Evolutionary conservation across 2,888 invertebrate genomes (phyloP), one percentile per base, ranked within the genome.

Genomic region (Lasioglossum calceatum): DNA sequence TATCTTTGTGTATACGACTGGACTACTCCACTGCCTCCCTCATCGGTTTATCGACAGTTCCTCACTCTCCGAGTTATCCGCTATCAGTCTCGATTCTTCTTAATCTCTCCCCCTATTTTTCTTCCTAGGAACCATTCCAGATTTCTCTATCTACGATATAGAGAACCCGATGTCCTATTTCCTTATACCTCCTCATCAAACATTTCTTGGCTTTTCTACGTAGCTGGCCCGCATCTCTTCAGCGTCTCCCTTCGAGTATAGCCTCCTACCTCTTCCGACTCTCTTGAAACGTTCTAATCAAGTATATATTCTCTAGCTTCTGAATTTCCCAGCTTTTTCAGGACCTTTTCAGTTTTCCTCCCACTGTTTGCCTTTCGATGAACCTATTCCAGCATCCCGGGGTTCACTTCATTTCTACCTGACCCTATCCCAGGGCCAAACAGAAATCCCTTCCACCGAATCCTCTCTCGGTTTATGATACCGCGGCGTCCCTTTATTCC

Each of bases 381-480:
- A 14, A 14, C n/a, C 61, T 61, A 27, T 61, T 14, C 27, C 64
- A 32, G 16, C 64, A 19, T 2, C 16, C 44, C n/a, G 8, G 2
- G 12, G 10, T 19, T 73, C 73, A 70, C 72, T 77, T 77, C 77
- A 82, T 84, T 27, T 58, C n/a, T 61, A 81, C 47, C 78, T 23
- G 78, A 36, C 58, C 64, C 47, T n/a, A 27, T 44, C n/a, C 71
- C 50, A 39, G 64, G 61, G 74, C 79, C 58, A 5, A 23, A 85
- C 32, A 16, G 16, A n/a, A 7, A n/a, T 23, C 36, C 44, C 14
- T 42, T 54, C 64, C 44, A 32, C 32, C 36, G 50, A 61, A 77
- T 61, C 42, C 47, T 54, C 54, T 44, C 44, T 32, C 23, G 50
- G 72, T 72, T 42, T 58, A 36, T 10, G n/a, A 44, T 47, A 8